Base-by-base conservation (phyloP, 2,888 invertebrate genomes). In the Cerceris rybyensis region DNA sequence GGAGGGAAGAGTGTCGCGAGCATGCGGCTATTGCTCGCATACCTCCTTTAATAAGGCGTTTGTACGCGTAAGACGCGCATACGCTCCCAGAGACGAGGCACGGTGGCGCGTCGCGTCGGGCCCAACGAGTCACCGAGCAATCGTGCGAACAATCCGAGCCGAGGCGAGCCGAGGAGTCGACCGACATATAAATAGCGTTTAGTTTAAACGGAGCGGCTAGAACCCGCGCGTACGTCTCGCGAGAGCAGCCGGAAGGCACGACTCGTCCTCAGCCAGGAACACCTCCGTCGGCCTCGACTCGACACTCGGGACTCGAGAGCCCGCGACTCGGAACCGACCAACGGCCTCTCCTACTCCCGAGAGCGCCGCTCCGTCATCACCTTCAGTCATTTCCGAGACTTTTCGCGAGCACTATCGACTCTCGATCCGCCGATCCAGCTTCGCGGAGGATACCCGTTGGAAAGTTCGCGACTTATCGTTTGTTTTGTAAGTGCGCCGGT, bases 181-280 rank as follows among this genome's bases (percentile, higher is more conserved):
- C 89, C 80, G 85, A 84, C 88, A 80, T 89, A 89, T 89, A 89
- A 89, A 89, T 89, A 89, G 89, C 89, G 86, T 75, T 75, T 75
- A 86, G 83, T 86, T 84, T 85, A 85, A 87, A 88, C 87, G 86
- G 79, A 85, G 82, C 82, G 80, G 80, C 84, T 78, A 85, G 86
- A 87, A 86, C 81, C 81, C 86, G 86, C 84, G 85, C 80, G 84
- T 71, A 78, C 79, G 79, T 76, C 77, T 85, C 70, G 70, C 77
- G 76, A 70, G 70, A 16, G 67, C 74, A 78, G 82, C 85, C 84
- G 83, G 83, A 83, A 83, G 81, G 73, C 81, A 76, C 78, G 84
- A 60, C 59, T 81, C 70, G 75, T 67, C 70, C 64, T 64, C 71
- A 28, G 28, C 74, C 74, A 77, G 82, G 78, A 75, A 70, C 63